Conservation (phyloP, 2,797 vertebrate species). For the Morelia viridis region DNA sequence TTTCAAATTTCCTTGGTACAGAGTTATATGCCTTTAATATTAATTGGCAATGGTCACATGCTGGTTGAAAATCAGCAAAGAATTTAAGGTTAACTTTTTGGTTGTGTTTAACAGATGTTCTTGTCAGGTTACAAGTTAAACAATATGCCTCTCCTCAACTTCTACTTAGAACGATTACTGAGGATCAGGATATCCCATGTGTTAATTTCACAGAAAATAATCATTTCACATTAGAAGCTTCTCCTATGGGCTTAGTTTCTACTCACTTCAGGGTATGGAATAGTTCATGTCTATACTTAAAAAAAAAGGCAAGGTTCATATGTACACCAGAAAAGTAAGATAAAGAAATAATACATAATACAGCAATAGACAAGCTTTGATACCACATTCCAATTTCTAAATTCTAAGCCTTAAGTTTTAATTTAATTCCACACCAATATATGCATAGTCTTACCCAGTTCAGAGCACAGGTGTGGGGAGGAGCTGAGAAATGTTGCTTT, state of each 20-base stretch:
- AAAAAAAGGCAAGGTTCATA: background rate
- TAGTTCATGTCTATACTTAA: background rate
- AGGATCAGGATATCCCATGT: background rate
- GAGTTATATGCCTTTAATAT: background rate
- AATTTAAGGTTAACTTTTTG: conserved; percentile 62
- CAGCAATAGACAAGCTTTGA: background rate
- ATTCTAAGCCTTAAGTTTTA: too few species aligned
- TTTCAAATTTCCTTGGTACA: conserved; percentile 28
- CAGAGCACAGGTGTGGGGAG: too few species aligned
- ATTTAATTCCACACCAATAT: too few species aligned
- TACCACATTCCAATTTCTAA: background rate
- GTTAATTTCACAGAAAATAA: background rate
- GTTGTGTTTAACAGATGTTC: conserved; percentile 74
- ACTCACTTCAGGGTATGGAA: background rate
- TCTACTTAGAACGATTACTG: background rate
- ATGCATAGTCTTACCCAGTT: too few species aligned
- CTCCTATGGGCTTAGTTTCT: background rate
- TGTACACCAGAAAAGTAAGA: background rate
- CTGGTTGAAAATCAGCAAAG: conserved; percentile 55
- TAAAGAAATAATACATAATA: background rate
- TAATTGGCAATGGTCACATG: conserved; percentile 48
- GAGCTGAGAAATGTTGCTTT: too few species aligned
- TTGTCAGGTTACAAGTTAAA: background rate
- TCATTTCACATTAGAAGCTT: background rate
- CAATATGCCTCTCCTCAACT: background rate